Base-by-base conservation (phyloP, 1,140 invertebrate species). In the Glossosoma conforme region DNA sequence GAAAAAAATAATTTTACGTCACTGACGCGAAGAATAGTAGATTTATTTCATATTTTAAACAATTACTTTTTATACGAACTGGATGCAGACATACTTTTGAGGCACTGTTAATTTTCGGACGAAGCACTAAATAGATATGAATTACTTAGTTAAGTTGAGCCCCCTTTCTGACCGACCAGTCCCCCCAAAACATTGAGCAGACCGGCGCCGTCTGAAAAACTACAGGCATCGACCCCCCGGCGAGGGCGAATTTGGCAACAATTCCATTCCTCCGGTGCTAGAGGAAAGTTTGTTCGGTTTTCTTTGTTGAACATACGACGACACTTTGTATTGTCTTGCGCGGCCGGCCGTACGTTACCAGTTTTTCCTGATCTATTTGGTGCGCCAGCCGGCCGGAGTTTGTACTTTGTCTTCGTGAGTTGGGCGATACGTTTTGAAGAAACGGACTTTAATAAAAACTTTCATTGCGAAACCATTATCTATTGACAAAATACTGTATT, bases 381-480 rank as follows among this genome's bases (percentile, higher is more conserved):
- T 14, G 15, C 19, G 41, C 11, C 13, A n/a, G 21, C 14, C 22
- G n/a, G n/a, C 43, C 30, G 21, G 46, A 49, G 46, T 47, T 47
- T n/a, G n/a, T 47, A 38, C 25, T 42, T 32, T 40, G 22, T 21
- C 46, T 33, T 6, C n/a, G 6, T 14, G 13, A 41, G 13, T 49
- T 49, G 33, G 45, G 13, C 30, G 21, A 41, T 30, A 10, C 44
- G 44, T 45, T 36, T 24, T 36, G 44, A 21, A 18, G 32, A 45
- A 45, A 36, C 32, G 30, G 44, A 28, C 33, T 49, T 49, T 42
- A 49, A 42, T 49, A 49, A 32, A 49, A 49, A 49, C 14, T 49
- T 49, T 42, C 28, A 41, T 41, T 20, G 46, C 42, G 25, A 37
- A 41, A 41, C 25, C 18, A 33, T 49, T 42, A 42, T 49, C 46